These are phyloP conservation scores for Parelbella ahira DNA, from an alignment of 2,888 invertebrate species.

Conservation along the genomic window DNA sequence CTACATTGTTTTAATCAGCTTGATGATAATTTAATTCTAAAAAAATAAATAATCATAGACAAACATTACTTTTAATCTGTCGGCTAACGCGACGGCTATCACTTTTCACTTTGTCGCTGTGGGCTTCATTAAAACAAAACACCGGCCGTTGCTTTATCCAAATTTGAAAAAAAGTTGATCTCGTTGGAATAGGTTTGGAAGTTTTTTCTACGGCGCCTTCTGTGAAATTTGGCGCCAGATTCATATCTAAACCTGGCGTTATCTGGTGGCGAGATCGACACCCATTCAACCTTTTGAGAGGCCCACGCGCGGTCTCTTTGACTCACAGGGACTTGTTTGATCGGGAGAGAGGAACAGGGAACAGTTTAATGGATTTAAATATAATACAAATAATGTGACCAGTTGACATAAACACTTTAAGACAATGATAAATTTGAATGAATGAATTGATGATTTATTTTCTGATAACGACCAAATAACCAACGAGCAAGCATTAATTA, in stretches of 20 bases:
- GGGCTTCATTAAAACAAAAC: constrained; percentile 13
- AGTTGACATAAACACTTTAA: no score
- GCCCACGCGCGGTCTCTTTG: constrained; percentile 51
- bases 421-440: no score
- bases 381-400: no score
- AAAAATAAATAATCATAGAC: no score
- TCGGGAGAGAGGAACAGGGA: not conserved
- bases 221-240: constrained; percentile 77
- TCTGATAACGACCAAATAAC: no score
- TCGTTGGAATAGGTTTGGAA: constrained; percentile 42
- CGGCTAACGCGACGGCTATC: no score
- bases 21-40: no score
- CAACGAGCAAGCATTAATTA: no score
- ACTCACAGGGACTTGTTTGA: constrained; percentile 24
- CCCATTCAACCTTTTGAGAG: constrained; percentile 50
- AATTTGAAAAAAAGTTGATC: constrained; percentile 19
- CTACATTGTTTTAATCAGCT: no score
- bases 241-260: constrained; percentile 50
- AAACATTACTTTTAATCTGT: constrained; percentile 7
- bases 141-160: constrained; percentile 20
- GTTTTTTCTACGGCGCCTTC: constrained; percentile 42
- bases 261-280: constrained; percentile 63
- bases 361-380: no score
- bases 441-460: no score
- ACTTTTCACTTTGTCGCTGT: no score